Conservation (phyloP, 2,888 invertebrate genomes). For the Acholoe squamosa region DNA sequence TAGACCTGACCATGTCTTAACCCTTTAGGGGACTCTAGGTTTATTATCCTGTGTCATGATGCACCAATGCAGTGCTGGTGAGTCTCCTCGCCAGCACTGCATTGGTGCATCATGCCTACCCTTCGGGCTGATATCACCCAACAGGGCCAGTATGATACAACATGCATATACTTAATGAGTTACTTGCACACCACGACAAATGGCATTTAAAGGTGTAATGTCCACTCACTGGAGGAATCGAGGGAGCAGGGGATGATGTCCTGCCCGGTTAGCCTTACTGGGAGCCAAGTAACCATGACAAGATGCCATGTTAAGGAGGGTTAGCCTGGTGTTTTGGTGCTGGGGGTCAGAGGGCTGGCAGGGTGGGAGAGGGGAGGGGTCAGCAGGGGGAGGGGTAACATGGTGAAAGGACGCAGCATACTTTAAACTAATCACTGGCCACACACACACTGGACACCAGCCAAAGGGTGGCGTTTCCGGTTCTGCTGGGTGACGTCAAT, state of each 20-base stretch:
- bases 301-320: not conserved
- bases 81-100: no score
- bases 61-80: no score
- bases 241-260: no score
- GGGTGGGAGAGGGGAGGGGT: not conserved
- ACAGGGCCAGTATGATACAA: no score
- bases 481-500: not conserved
- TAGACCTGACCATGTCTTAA: not conserved
- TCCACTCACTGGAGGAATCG: not conserved
- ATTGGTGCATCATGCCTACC: no score
- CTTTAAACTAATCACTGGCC: not conserved
- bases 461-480: not conserved
- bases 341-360: not conserved
- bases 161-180: no score
- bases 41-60: no score
- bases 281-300: constrained; percentile 26
- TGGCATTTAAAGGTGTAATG: no score
- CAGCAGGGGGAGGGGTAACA: not conserved
- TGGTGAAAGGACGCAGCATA: not conserved
- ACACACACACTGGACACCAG: not conserved
- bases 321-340: not conserved
- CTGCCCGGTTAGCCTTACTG: not conserved
- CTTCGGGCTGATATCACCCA: no score
- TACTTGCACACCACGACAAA: no score
- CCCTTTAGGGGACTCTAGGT: no score